These are phyloP conservation scores for Decapterus maruadsi DNA, from an alignment of 2,797 vertebrate species.

Conservation along the genomic window DNA sequence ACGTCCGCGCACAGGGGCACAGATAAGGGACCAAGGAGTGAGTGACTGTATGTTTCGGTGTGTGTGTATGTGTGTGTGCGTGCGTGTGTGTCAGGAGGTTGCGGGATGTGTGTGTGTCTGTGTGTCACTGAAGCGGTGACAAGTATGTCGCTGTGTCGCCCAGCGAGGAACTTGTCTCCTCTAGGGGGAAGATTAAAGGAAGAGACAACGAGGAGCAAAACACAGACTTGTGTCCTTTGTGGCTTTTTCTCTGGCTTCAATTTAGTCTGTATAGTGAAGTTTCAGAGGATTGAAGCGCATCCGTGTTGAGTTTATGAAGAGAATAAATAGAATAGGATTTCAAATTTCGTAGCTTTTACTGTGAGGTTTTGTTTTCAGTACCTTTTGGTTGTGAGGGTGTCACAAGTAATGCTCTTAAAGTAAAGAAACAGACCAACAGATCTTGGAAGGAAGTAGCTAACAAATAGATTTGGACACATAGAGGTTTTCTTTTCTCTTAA, in stretches of 20 bases:
- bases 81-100: conserved; percentile 28
- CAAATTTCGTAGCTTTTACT: neutral
- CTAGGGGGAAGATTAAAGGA: conserved; percentile 71
- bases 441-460: neutral
- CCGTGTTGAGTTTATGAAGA: conserved; percentile 41
- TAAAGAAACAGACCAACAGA: neutral
- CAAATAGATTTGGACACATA: neutral
- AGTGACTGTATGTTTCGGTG: conserved; percentile 70
- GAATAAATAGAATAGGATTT: conserved; percentile 21
- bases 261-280: conserved; percentile 41
- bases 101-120: conserved; percentile 37
- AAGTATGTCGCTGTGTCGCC: conserved; percentile 74
- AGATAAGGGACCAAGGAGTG: conserved; percentile 82
- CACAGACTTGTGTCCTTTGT: conserved; percentile 50
- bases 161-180: conserved; percentile 77
- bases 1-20: conserved; percentile 81
- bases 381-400: neutral
- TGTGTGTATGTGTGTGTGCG: conserved; percentile 24
- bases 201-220: conserved; percentile 63
- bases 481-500: neutral
- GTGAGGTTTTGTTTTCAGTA: conserved; percentile 7
- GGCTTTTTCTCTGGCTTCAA: conserved; percentile 16
- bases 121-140: conserved; percentile 72
- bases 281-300: conserved; percentile 40
- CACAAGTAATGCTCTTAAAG: neutral